Evolutionary conservation across 2,888 invertebrate genomes (phyloP).

Genomic region (Chorisops tibialis): DNA sequence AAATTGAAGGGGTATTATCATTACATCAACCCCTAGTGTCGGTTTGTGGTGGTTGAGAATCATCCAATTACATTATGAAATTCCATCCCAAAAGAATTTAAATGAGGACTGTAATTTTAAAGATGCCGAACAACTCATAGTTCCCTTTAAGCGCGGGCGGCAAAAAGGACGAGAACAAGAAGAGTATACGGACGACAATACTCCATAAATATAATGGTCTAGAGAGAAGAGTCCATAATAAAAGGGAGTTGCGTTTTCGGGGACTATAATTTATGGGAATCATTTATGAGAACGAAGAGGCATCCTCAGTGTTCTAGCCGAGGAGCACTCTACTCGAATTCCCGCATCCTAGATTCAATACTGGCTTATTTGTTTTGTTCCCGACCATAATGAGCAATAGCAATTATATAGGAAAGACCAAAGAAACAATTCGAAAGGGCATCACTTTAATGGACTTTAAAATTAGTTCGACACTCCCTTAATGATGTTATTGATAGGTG

Average conservation of each 20-base stretch:
- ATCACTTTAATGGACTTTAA: constrained; percentile 5
- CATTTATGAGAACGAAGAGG: background rate
- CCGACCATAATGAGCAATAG: too few species aligned
- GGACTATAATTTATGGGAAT: background rate
- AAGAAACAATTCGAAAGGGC: too few species aligned
- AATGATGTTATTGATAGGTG: constrained; percentile 16
- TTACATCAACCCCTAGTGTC: constrained; percentile 5
- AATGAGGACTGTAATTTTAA: constrained; percentile 19
- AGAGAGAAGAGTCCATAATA: background rate
- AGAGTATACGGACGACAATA: background rate
- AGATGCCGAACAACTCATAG: constrained; percentile 2
- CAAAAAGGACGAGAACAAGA: background rate
- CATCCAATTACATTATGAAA: constrained; percentile 27
- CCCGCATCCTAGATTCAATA: background rate
- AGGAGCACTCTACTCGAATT: background rate
- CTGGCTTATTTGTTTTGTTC: background rate
- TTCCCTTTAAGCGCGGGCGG: background rate
- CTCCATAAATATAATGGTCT: background rate
- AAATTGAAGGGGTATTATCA: constrained; percentile 18
- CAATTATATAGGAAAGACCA: too few species aligned
- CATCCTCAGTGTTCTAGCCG: too few species aligned
- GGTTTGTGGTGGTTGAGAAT: background rate
- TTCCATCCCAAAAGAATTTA: constrained; percentile 13
- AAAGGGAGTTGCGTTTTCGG: background rate
- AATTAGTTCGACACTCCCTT: background rate